Percentiles rank a stretch among this genome's conserved stretches.
Conservation (phyloP, 2,797 vertebrate genomes). For the Malacoraja senta region DNA sequence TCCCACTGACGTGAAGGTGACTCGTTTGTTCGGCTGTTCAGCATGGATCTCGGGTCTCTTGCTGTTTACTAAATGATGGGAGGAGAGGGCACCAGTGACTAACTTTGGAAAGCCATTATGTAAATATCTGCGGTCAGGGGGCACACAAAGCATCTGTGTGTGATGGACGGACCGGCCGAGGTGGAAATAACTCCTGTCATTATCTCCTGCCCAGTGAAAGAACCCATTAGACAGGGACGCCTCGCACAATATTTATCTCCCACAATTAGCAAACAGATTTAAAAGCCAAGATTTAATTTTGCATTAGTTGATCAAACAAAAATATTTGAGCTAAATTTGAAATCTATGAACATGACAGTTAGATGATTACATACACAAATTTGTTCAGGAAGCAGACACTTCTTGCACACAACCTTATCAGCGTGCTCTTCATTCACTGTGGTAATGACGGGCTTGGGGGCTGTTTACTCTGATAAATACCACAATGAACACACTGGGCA, state of each 20-base stretch:
- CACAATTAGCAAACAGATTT: not conserved
- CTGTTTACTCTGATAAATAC: not conserved
- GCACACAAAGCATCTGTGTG: conserved; percentile 43
- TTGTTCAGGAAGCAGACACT: not conserved
- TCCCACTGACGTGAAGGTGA: conserved; percentile 45
- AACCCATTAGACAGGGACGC: not conserved
- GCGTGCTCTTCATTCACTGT: not conserved
- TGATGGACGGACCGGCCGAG: conserved; percentile 47
- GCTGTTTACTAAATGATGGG: conserved; percentile 43
- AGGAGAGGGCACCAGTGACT: conserved; percentile 38
- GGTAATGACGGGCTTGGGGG: not conserved
- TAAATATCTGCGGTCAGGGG: conserved; percentile 47
- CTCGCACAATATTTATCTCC: conserved; percentile 1
- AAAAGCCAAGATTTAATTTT: conserved; percentile 7
- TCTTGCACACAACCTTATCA: not conserved
- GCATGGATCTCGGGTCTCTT: conserved; percentile 45
- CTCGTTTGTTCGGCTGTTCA: conserved; percentile 50
- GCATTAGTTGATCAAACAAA: conserved; percentile 35
- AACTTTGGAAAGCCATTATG: conserved; percentile 51
- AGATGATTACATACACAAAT: not conserved
- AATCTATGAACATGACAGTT: conserved; percentile 9
- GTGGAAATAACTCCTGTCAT: conserved; percentile 47
- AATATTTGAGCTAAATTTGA: conserved; percentile 21
- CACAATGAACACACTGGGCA: not conserved
- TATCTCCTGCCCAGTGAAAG: not conserved